A percentile compares a stretch with the other conserved stretches of the same genome.
phyloP scores from a whole-genome alignment of 2,113 vertebrate species.

The Saguinus imperator region DNA sequence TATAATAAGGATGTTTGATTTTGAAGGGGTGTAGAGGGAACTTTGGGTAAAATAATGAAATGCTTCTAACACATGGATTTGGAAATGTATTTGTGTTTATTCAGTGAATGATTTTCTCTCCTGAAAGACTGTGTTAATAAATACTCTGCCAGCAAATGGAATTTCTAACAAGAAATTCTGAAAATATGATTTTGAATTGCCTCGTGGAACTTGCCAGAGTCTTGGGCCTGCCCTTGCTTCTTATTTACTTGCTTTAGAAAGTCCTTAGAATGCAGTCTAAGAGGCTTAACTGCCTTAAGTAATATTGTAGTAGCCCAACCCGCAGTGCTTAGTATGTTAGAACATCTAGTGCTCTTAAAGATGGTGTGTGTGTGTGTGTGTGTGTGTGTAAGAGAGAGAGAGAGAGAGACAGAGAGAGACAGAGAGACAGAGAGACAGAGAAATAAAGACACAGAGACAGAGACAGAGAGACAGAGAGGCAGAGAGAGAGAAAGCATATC shows the following conservation, averaged over 20 bases:
- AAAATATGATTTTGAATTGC: slow-evolving; percentile 57
- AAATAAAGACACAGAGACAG: background rate
- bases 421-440: background rate
- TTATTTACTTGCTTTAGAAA: slow-evolving; percentile 56
- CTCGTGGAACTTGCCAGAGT: slow-evolving; percentile 24
- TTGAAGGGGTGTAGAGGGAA: background rate
- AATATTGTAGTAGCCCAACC: background rate
- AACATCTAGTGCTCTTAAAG: slow-evolving; percentile 28
- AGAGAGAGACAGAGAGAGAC: background rate
- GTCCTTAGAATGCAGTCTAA: slow-evolving; percentile 33
- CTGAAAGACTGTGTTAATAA: slow-evolving; percentile 53
- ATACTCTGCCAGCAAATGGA: slow-evolving; percentile 46
- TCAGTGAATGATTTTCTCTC: slow-evolving; percentile 47
- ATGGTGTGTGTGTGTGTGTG: background rate
- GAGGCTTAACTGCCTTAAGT: background rate
- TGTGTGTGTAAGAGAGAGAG: background rate
- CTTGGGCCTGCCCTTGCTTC: background rate
- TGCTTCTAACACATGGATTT: slow-evolving; percentile 33
- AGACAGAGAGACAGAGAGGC: too few relatives aligned
- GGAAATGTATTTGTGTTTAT: slow-evolving; percentile 54
- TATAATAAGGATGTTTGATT: background rate
- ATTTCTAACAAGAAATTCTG: slow-evolving; percentile 41
- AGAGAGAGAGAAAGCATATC: background rate
- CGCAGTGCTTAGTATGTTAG: slow-evolving; percentile 24
- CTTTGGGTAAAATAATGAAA: slow-evolving; percentile 53